Base-by-base conservation (phyloP, 2,113 vertebrate genomes). In the Irena cyanogastra region DNA sequence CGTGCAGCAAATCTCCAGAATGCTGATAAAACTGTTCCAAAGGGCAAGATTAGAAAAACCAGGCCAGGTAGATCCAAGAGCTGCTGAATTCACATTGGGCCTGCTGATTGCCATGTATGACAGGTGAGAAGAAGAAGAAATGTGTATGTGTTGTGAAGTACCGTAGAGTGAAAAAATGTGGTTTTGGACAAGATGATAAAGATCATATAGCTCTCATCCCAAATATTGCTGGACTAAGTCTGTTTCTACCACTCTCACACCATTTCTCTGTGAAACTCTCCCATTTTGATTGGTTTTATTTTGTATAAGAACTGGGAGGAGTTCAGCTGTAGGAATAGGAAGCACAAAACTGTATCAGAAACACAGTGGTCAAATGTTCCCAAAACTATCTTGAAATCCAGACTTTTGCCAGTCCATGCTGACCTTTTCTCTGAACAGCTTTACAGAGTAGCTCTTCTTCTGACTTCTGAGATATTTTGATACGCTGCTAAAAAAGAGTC, bases 71-170 rank as follows among this genome's bases (percentile, higher is more conserved):
- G 94, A 95, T 14, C 83, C 59, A 37, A 97, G 92, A 89, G 97
- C 97, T 1, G 47, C 95, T 13, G 96, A 98, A 77, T 95, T 98
- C 89, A 88, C 96, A 0, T 41, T 98, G 76, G 97, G 84, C 45
- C 97, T 99, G 23, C 94, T 99, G 68, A 94, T 95, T 81, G 79
- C 96, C 4, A 95, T 98, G 76, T 98, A 97, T 41, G 98, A 99
- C 97, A 97, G 98, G 98, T 99, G 70, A 98, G 97, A 82, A 35
- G 30, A 81, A 66, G 39, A 20, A 61, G 19, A 81, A 49, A 39
- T 44, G 15, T 63, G 27, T n/a, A 47, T 54, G 30, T 24, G 27
- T 61, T 11, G 5, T 69, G 54, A 41, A 76, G 45, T 54, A 41
- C 47, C 5, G 30, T 7, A 65, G 50, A 50, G 30, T 28, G 33